Evolutionary conservation across 2,888 invertebrate genomes (phyloP).

Genomic region (Phlogophora meticulosa): DNA sequence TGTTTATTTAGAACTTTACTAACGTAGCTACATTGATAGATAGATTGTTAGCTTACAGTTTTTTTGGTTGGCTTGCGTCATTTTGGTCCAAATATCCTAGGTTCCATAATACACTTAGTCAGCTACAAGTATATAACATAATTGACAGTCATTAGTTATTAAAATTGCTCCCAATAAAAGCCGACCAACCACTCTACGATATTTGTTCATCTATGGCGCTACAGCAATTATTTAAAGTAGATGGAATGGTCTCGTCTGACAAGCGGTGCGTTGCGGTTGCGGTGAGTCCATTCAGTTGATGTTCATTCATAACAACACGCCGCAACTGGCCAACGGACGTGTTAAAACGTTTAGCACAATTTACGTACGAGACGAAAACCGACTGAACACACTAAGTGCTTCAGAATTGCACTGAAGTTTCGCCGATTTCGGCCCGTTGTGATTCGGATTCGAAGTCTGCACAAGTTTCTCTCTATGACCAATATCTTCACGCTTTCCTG

Average conservation of each 20-base stretch:
- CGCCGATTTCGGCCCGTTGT: slow-evolving; percentile 11
- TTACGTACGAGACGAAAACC: slow-evolving; percentile 62
- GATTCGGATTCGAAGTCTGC: not conserved
- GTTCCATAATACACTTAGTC: slow-evolving; percentile 1
- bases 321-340: slow-evolving; percentile 71
- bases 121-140: not conserved
- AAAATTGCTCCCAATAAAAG: slow-evolving; percentile 38
- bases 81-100: not conserved
- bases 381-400: slow-evolving; percentile 29
- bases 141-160: slow-evolving; percentile 39
- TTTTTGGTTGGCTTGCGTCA: not conserved
- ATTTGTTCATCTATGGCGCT: slow-evolving; percentile 56
- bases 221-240: slow-evolving; percentile 66
- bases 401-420: slow-evolving; percentile 49
- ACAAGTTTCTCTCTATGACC: not conserved
- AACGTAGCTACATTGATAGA: too few species aligned
- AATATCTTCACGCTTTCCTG: slow-evolving; percentile 14
- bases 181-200: slow-evolving; percentile 33
- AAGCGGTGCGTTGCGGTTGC: slow-evolving; percentile 78
- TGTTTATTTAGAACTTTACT: not conserved
- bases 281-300: slow-evolving; percentile 77
- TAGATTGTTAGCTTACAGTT: not conserved
- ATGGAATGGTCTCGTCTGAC: slow-evolving; percentile 56
- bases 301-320: slow-evolving; percentile 77
- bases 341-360: slow-evolving; percentile 75